Base-by-base conservation (phyloP, 1,140 invertebrate genomes). In the Vanessa tameamea region DNA sequence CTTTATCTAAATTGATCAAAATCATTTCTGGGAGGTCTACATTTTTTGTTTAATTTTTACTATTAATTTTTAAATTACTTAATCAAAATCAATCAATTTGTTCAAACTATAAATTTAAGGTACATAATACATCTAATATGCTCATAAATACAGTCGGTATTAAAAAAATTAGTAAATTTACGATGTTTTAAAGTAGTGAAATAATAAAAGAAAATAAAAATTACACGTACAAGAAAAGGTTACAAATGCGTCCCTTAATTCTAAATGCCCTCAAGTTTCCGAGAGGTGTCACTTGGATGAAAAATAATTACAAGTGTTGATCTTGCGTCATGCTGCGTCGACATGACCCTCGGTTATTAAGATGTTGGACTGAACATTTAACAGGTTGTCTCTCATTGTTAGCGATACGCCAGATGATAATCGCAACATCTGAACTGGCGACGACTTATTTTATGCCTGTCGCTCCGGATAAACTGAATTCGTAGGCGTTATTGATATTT, bases 381-480 rank as follows among this genome's bases (percentile, higher is more conserved):
- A 81, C 83, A 75, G 80, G 80, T 82, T 87, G 84, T 85, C 87
- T 80, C 80, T 87, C 84, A 87, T 87, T 87, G 86, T 85, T 88
- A 81, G 79, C 81, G 72, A 91, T 91, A 89, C 82, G 83, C 77
- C 82, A 80, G 73, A 82, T 81, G 87, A 88, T 89, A 88, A 88
- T 85, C 79, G 79, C 78, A 83, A 82, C 82, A 78, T 80, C 82
- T 80, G 75, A 80, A 80, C 75, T 82, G 77, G 78, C 77, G 87
- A 85, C 82, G 83, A 87, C 79, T 91, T 86, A 88, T 90, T 92
- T 90, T 85, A 90, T 87, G 90, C 87, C 84, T 89, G 90, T 90
- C 87, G 84, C 81, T 85, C 90, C 80, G 75, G 59, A 82, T 85
- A 76, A 80, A 78, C 66, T 76, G 78, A 74, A 78, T 75, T 79